These are phyloP conservation scores for Paratrypauchen microcephalus DNA, from an alignment of 2,797 vertebrate genomes.

Conservation along the genomic window DNA sequence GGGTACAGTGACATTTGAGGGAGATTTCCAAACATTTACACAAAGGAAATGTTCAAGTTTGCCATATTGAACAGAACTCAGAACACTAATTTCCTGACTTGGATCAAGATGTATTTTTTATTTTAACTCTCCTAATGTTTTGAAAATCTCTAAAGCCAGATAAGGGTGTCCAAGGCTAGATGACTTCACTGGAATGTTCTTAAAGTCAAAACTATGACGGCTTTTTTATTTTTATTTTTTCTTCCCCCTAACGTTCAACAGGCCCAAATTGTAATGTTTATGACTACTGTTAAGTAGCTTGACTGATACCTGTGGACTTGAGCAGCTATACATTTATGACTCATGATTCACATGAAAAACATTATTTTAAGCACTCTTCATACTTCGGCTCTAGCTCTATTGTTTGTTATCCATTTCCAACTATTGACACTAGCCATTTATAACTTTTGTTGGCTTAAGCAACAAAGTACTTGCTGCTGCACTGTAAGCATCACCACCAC, in stretches of 20 bases:
- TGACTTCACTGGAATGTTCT: conserved; percentile 43
- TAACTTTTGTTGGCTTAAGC: background rate
- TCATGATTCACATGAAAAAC: conserved; percentile 5
- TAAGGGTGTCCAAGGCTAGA: conserved; percentile 46
- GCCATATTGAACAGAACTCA: conserved; percentile 1
- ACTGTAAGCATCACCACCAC: background rate
- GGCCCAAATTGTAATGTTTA: background rate
- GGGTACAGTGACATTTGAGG: conserved; percentile 31
- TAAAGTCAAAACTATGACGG: conserved; percentile 13
- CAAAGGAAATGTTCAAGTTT: conserved; percentile 34
- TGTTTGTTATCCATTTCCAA: background rate
- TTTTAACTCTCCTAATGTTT: conserved; percentile 19
- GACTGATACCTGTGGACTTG: background rate
- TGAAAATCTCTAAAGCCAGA: conserved; percentile 23
- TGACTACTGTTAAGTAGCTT: background rate
- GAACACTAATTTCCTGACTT: conserved; percentile 18
- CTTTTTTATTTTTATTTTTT: conserved; percentile 2
- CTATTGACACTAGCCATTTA: background rate
- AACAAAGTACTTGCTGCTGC: background rate
- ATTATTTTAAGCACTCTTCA: background rate
- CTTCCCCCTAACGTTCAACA: conserved; percentile 31
- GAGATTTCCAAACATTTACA: conserved; percentile 22
- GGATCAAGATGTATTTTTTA: conserved; percentile 5
- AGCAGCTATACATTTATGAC: background rate
- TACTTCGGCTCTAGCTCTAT: conserved; percentile 13